These are phyloP conservation scores for Zaprionus nigranus DNA, from an alignment of 1,140 invertebrate species.

Conservation along the genomic window DNA sequence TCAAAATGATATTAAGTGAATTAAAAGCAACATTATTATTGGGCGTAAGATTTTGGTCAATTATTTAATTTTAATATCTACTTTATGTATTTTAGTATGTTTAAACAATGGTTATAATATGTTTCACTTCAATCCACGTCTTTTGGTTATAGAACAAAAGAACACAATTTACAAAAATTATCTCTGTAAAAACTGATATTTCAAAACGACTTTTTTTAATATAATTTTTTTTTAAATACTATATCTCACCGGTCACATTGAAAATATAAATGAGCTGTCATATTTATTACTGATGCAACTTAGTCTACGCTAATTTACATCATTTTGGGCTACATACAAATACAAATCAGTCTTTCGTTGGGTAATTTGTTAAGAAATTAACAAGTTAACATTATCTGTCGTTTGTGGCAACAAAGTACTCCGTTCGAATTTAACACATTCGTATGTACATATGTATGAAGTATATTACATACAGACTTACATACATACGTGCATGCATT, in stretches of 20 bases:
- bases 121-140: background rate
- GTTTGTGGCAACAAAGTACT: conserved; percentile 24
- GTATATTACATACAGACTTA: conserved; percentile 21
- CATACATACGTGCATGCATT: conserved; percentile 37
- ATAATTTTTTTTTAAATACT: conserved; percentile 10
- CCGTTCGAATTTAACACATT: conserved; percentile 17
- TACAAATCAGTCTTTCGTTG: background rate
- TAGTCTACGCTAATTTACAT: conserved; percentile 1
- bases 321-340: background rate
- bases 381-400: conserved; percentile 34
- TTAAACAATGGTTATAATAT: background rate
- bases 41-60: background rate
- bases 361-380: conserved; percentile 12
- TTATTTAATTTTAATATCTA: background rate
- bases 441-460: conserved; percentile 21
- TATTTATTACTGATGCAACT: conserved; percentile 30
- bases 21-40: background rate
- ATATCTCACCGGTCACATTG: conserved; percentile 38
- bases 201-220: background rate
- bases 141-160: background rate
- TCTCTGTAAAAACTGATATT: background rate
- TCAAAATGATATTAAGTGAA: background rate
- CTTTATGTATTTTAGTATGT: background rate
- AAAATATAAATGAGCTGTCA: conserved; percentile 31
- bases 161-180: background rate